These are phyloP conservation scores for Parazoanthus darwini DNA, from an alignment of 92 coral and sea anemone species.

Conservation along the genomic window DNA sequence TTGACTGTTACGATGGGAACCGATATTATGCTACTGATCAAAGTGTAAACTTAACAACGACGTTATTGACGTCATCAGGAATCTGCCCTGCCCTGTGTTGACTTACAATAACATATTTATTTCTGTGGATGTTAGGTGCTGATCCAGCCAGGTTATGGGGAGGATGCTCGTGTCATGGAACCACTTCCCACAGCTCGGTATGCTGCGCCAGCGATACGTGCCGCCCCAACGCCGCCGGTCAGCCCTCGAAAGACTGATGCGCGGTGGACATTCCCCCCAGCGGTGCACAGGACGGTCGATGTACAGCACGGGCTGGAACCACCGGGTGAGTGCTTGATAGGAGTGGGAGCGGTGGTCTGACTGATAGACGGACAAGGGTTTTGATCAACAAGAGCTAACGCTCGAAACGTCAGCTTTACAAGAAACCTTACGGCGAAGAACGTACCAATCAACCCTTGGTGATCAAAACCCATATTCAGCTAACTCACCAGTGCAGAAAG, in stretches of 20 bases:
- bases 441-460: too few relatives aligned
- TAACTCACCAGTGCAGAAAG: too few relatives aligned
- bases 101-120: not conserved
- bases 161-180: constrained; percentile 71
- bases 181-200: constrained; percentile 59
- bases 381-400: too few relatives aligned
- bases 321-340: constrained; percentile 2
- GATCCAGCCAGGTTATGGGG: constrained; percentile 80
- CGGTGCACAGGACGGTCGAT: constrained; percentile 85
- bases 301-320: constrained; percentile 40
- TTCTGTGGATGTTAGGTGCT: constrained; percentile 63
- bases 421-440: too few relatives aligned
- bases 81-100: not conserved
- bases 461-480: too few relatives aligned
- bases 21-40: too few relatives aligned
- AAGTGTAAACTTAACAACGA: too few relatives aligned
- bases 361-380: too few relatives aligned
- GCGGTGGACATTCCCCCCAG: constrained; percentile 94
- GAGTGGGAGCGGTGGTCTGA: not conserved
- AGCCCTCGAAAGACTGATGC: constrained; percentile 68
- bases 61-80: too few relatives aligned
- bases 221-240: constrained; percentile 62
- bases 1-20: too few relatives aligned
- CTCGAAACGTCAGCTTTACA: too few relatives aligned
- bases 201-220: constrained; percentile 36